Base-by-base conservation (phyloP, 2,888 invertebrate species). In the Cynaeus angustus region DNA sequence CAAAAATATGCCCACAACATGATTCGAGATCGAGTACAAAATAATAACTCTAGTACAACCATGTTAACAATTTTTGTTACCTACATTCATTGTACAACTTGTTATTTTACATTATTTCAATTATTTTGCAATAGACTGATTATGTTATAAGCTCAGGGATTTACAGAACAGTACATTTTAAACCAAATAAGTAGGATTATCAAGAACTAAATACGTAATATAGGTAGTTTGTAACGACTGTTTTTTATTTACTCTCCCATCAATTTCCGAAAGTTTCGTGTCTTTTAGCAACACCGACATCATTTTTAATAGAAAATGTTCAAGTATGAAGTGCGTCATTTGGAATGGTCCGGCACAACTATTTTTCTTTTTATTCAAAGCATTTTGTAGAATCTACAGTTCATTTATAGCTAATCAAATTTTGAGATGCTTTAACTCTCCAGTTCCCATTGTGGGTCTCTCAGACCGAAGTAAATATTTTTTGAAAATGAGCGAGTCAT, bases 111-210 rank as follows among this genome's bases (percentile, higher is more conserved):
- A 72, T 58, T 70, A 71, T 73, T 74, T 66, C 61, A 56, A 67
- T 68, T 72, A 66, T 64, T 75, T 73, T 78, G 73, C 76, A 75
- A 78, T 80, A 81, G 81, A 81, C 81, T 81, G 81, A 81, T 79
- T 80, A 77, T 80, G 75, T 80, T 78, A 75, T 68, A 68, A 75
- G 76, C 80, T 81, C 81, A 81, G 81, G 80, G 80, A 80, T 78
- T 68, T 75, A 76, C 74, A 76, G 72, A 77, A 78, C 69, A 69
- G 73, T 74, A 74, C 69, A 73, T 74, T 70, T 64, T 74, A 77
- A 76, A 79, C 76, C 78, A 78, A 79, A 80, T 78, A 76, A 76
- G 73, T 77, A 77, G 75, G 76, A 76, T 77, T 72, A 78, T 75
- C 72, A 74, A 70, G 72, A 21, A 21, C 73, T 72, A 74, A 74